These are phyloP conservation scores for Homarus gammarus DNA, from an alignment of 2,888 invertebrate genomes.

Conservation along the genomic window DNA sequence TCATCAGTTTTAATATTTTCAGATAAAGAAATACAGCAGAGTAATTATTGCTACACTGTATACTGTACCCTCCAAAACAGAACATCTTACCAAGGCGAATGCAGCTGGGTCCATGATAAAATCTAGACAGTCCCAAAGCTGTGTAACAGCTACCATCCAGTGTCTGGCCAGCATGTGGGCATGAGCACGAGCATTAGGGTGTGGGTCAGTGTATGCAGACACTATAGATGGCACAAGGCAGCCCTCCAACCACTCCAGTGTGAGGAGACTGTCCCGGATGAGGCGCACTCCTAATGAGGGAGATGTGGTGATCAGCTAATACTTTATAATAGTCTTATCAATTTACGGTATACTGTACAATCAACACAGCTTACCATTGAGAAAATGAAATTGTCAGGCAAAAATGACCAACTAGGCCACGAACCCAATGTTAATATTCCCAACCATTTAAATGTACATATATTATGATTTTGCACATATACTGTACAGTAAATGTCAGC, in stretches of 20 bases:
- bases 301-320: neutral
- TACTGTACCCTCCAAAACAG: too few species aligned
- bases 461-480: too few species aligned
- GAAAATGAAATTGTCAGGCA: too few species aligned
- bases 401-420: too few species aligned
- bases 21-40: too few species aligned
- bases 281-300: neutral
- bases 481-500: too few species aligned
- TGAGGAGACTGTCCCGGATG: conserved; percentile 9
- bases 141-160: conserved; percentile 25
- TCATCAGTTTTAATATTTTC: too few species aligned
- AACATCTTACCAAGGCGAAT: conserved; percentile 19
- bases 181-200: conserved; percentile 20
- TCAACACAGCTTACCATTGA: too few species aligned
- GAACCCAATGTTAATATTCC: too few species aligned
- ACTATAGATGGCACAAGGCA: conserved; percentile 26
- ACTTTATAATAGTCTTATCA: neutral
- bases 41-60: too few species aligned
- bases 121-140: conserved; percentile 24
- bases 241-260: conserved; percentile 42
- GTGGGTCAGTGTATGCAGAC: neutral
- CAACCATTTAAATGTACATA: too few species aligned
- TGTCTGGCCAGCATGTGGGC: conserved; percentile 31
- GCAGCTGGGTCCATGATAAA: conserved; percentile 55
- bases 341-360: neutral